These are phyloP conservation scores for Saccostrea cuccullata DNA, from an alignment of 1,140 invertebrate genomes.

Conservation along the genomic window DNA sequence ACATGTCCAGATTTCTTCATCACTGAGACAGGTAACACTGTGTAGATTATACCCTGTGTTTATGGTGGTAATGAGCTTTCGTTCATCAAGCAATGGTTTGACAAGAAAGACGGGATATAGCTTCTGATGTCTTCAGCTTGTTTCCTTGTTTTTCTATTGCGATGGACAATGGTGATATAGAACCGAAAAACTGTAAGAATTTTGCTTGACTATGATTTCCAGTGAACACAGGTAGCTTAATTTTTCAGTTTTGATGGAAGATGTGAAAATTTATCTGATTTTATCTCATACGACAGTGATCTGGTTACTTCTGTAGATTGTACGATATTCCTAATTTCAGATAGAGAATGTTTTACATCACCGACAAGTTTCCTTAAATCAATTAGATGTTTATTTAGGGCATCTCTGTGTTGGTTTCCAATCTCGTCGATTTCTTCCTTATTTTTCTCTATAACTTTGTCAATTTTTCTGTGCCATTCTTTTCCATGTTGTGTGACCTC, in stretches of 20 bases:
- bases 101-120: too few species aligned
- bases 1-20: too few species aligned
- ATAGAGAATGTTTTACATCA: background rate
- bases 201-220: background rate
- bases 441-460: background rate
- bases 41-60: too few species aligned
- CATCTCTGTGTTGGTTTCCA: too few species aligned
- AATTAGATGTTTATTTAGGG: background rate
- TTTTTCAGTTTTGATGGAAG: background rate
- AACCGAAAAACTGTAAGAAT: background rate
- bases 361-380: background rate
- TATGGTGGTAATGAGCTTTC: too few species aligned
- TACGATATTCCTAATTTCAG: background rate
- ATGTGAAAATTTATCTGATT: background rate
- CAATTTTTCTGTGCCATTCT: background rate
- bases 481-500: background rate
- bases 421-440: too few species aligned
- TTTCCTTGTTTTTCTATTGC: too few species aligned
- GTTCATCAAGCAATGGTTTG: too few species aligned
- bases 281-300: background rate
- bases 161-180: background rate
- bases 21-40: too few species aligned
- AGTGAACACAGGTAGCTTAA: background rate
- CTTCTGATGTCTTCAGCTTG: too few species aligned
- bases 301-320: background rate